Percentiles rank a stretch among this genome's conserved stretches.
phyloP scores from a whole-genome alignment of 1,140 invertebrate genomes.

The Drosophila gunungcola region DNA sequence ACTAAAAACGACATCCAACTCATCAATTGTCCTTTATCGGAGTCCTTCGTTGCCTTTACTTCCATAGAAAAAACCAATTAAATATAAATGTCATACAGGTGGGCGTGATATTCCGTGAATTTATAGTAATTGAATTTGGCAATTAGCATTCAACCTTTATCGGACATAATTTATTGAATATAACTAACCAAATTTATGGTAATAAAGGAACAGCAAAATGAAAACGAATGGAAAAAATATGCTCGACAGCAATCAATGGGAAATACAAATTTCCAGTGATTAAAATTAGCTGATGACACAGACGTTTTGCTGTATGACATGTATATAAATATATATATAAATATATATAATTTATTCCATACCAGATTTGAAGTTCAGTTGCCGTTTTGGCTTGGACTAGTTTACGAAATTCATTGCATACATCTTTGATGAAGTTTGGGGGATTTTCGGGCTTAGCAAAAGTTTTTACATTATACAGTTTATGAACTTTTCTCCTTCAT shows the following conservation, averaged over 20 bases:
- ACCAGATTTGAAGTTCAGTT: constrained; percentile 1
- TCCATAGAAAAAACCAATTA: constrained; percentile 18
- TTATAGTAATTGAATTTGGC: constrained; percentile 50
- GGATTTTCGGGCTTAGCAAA: constrained; percentile 17
- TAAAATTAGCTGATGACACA: constrained; percentile 28
- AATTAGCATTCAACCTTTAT: constrained; percentile 54
- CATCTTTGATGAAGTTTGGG: constrained; percentile 40
- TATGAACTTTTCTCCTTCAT: constrained; percentile 18
- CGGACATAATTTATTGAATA: constrained; percentile 37
- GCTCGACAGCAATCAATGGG: constrained; percentile 11
- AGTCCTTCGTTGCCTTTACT: neutral
- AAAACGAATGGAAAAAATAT: constrained; percentile 15
- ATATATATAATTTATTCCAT: constrained; percentile 4
- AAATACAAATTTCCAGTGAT: constrained; percentile 42
- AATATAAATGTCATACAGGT: constrained; percentile 33
- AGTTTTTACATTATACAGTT: constrained; percentile 50
- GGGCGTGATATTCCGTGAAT: constrained; percentile 23
- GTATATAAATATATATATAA: neutral
- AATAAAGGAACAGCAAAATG: constrained; percentile 7
- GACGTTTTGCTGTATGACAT: neutral
- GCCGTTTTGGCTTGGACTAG: constrained; percentile 16
- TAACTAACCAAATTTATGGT: constrained; percentile 43
- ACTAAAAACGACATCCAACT: neutral
- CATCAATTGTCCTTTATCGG: neutral
- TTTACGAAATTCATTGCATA: constrained; percentile 23